Conservation (phyloP, 2,113 vertebrate genomes). For the Holacanthus passer region DNA sequence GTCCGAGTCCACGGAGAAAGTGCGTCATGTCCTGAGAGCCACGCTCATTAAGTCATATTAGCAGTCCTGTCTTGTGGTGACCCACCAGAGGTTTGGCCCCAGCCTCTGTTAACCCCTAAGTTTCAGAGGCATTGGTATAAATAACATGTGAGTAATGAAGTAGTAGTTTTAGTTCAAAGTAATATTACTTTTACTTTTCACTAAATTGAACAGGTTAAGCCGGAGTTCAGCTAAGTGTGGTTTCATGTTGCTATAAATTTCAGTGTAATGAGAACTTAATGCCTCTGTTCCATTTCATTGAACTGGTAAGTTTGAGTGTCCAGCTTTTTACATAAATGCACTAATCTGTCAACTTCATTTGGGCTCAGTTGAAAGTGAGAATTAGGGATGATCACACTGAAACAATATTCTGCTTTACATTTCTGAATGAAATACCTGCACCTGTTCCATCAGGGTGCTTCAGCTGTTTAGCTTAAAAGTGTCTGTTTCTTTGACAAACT, state of each 20-base stretch:
- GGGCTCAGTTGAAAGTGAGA: neutral
- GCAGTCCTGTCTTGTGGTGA: conserved; percentile 30
- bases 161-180: neutral
- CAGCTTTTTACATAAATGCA: neutral
- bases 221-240: neutral
- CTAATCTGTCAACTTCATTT: neutral
- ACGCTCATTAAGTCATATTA: conserved; percentile 57
- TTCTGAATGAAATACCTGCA: neutral
- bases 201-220: neutral
- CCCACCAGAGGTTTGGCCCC: neutral
- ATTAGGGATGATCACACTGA: neutral
- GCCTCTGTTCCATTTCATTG: neutral
- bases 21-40: neutral
- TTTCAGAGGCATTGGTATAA: conserved; percentile 9
- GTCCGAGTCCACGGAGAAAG: neutral
- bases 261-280: neutral
- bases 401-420: neutral
- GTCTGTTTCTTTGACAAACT: neutral
- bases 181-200: neutral
- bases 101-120: neutral
- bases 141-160: conserved; percentile 8
- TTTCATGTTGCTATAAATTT: neutral
- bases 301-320: neutral
- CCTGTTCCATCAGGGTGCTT: neutral
- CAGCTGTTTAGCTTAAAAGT: neutral